Base-by-base conservation (phyloP, 92 coral and sea anemone species). In the Paragorgia papillata region DNA sequence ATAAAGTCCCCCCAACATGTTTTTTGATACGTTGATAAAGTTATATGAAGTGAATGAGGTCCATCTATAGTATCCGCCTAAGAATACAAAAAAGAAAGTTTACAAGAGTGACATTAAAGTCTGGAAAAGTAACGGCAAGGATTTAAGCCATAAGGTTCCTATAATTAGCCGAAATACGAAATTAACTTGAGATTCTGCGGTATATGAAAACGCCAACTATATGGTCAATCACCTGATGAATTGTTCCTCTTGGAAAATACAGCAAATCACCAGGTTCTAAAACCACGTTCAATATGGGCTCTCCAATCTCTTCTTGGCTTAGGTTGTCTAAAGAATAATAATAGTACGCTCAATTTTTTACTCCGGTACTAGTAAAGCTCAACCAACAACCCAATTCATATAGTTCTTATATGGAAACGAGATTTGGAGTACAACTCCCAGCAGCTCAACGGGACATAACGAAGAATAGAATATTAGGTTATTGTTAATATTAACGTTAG, bases 241-340 rank as follows among this genome's bases (percentile, higher is more conserved):
- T 94, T 62, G 92, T 94, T 60, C 98, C 98, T 62, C 98, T 89
- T 67, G 98, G 98, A 26, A 94, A 94, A 69, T 94, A 94, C 26
- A 94, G 82, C 74, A 94, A 76, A 64, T 94, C 98, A 22, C 98
- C 98, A 71, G 98, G 92, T 34, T 80, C 92, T 20, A 94, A 88
- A 22, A 91, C 90, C 12, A 92, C 84, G 28, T 94, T 97, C 28
- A 94, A 87, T 33, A 94, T 87, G 0, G 98, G 91, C 33, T 91
- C 89, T 13, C 98, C 98, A 73, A 94, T 91, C 43, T 94, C 98
- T 21, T 87, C 91, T 66, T 94, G 90, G 30, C 71, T 80, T 34
- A 94, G 91, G 54, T 94, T 94, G 5, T 74, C 98, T 94, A 37
- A 14, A 13, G 20, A 10, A 37, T 37, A n/a, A n/a, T n/a, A n/a